phyloP scores from a whole-genome alignment of 2,113 vertebrate genomes.

The human region DNA sequence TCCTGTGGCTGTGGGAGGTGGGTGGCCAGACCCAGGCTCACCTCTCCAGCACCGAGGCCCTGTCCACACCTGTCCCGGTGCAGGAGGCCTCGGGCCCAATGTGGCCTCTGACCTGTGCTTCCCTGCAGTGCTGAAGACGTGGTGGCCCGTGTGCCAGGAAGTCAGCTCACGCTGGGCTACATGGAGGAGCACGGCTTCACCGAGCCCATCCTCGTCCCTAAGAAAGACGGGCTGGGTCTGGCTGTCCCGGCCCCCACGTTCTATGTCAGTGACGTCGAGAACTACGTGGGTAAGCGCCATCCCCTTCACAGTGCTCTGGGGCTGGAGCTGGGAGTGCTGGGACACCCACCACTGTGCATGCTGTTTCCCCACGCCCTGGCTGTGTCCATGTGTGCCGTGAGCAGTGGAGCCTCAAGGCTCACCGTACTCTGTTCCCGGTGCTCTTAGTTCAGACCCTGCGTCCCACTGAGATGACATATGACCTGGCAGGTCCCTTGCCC shows the following conservation, averaged over 20 bases:
- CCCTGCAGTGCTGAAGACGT: slow-evolving; percentile 93
- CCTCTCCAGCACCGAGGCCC: background rate
- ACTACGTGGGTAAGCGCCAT: slow-evolving; percentile 92
- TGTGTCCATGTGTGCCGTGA: rapidly evolving
- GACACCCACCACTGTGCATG: too few species aligned
- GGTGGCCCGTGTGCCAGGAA: slow-evolving; percentile 91
- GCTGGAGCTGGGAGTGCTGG: background rate
- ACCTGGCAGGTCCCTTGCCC: background rate
- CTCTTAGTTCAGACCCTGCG: background rate
- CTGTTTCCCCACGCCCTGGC: background rate
- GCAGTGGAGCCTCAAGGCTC: background rate
- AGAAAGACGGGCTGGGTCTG: slow-evolving; percentile 95
- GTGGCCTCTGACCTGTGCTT: slow-evolving; percentile 10
- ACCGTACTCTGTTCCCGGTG: rapidly evolving
- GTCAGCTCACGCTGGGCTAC: slow-evolving; percentile 92
- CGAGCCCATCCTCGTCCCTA: slow-evolving; percentile 95
- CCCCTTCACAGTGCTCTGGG: background rate
- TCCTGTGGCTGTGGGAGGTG: rapidly evolving
- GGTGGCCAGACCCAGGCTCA: background rate
- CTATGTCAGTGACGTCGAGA: slow-evolving; percentile 98
- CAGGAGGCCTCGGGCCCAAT: background rate
- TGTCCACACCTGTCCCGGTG: background rate
- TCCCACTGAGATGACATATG: background rate
- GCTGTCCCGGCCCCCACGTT: slow-evolving; percentile 96
- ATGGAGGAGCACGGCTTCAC: slow-evolving; percentile 96